These are phyloP conservation scores for Noctua fimbriata DNA, from an alignment of 2,888 invertebrate genomes.

Conservation along the genomic window DNA sequence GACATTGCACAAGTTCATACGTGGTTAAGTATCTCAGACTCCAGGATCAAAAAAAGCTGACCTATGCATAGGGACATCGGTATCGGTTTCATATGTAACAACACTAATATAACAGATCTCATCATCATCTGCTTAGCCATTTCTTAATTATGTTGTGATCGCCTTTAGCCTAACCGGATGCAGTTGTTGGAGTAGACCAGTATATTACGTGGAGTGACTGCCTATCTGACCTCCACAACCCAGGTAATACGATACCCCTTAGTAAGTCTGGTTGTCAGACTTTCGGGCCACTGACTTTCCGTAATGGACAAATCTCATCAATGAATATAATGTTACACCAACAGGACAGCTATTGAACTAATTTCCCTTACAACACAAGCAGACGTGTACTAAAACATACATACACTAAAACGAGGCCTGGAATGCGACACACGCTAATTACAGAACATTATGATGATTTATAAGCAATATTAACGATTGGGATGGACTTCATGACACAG, in stretches of 20 bases:
- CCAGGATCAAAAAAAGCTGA: not conserved
- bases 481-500: constrained; percentile 28
- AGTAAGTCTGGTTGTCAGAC: not conserved
- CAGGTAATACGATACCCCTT: not conserved
- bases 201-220: not conserved
- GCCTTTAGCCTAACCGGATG: not conserved
- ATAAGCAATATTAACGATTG: constrained; percentile 31
- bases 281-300: not conserved
- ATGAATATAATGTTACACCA: not conserved
- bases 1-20: not conserved
- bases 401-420: constrained; percentile 17
- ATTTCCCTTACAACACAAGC: not conserved
- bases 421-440: constrained; percentile 37
- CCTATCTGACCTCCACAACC: not conserved
- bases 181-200: not conserved
- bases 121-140: not conserved
- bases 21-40: not conserved
- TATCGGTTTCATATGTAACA: not conserved
- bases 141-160: not conserved
- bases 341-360: constrained; percentile 14
- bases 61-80: not conserved
- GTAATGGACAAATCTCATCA: not conserved
- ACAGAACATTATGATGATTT: constrained; percentile 48
- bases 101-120: not conserved
- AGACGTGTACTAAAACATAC: constrained; percentile 18